A percentile compares a stretch with the other conserved stretches of the same genome.
These are phyloP conservation scores for Poecilia picta DNA, from an alignment of 2,797 vertebrate genomes.

Conservation along the genomic window DNA sequence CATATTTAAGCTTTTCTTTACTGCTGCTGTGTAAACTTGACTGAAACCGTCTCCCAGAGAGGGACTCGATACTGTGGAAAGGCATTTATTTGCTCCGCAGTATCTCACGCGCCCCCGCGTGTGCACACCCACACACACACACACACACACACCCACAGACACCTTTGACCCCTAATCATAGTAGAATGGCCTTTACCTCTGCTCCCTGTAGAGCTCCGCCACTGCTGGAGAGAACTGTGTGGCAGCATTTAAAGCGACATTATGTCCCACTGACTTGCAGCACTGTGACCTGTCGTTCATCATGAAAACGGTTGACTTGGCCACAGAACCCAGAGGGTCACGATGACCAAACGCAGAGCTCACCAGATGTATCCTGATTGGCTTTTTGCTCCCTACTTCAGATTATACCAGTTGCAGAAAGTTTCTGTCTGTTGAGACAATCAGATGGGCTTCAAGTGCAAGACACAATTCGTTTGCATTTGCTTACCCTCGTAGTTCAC, in stretches of 20 bases:
- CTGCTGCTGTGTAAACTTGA: conserved; percentile 79
- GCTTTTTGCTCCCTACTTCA: conserved; percentile 47
- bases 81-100: conserved; percentile 65
- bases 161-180: conserved; percentile 74
- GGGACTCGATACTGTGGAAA: conserved; percentile 68
- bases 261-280: conserved; percentile 73
- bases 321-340: conserved; percentile 63
- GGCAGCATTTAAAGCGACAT: conserved; percentile 75
- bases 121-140: conserved; percentile 17
- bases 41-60: conserved; percentile 64
- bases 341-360: conserved; percentile 58
- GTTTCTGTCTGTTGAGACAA: conserved; percentile 60
- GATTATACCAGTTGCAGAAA: conserved; percentile 39
- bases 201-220: conserved; percentile 69
- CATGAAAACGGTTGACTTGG: conserved; percentile 72
- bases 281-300: conserved; percentile 78
- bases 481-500: conserved; percentile 14
- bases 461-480: conserved; percentile 21
- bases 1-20: conserved; percentile 78
- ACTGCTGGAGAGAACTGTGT: conserved; percentile 66
- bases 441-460: conserved; percentile 52
- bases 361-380: conserved; percentile 54
- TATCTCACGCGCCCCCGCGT: conserved; percentile 17
- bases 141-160: conserved; percentile 30
- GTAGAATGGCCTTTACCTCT: conserved; percentile 75